phyloP scores from a whole-genome alignment of 2,888 invertebrate species.

The Zaprionus obscuricornis region DNA sequence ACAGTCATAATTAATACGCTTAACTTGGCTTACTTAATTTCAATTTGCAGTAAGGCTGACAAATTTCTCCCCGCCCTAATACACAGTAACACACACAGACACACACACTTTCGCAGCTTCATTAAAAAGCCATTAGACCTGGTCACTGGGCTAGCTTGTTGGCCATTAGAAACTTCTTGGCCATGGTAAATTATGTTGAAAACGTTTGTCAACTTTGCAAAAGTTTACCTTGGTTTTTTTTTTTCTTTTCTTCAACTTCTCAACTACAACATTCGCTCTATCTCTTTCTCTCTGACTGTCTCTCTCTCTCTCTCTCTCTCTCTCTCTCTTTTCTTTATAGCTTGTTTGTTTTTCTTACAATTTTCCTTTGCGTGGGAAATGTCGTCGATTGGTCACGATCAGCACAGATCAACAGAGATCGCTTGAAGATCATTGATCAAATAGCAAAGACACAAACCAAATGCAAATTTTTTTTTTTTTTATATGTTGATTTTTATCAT shows the following conservation, averaged over 20 bases:
- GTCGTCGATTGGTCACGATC: conserved; percentile 73
- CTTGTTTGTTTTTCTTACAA: not conserved
- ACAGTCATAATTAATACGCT: conserved; percentile 75
- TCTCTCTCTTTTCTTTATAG: conserved; percentile 16
- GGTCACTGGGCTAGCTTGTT: conserved; percentile 6
- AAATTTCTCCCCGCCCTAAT: conserved; percentile 54
- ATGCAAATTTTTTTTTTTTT: too few relatives aligned
- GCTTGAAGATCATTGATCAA: conserved; percentile 9
- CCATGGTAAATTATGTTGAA: too few relatives aligned
- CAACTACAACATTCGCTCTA: too few relatives aligned
- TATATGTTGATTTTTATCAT: conserved; percentile 66
- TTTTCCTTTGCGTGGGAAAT: conserved; percentile 70
- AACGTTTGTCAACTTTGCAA: too few relatives aligned
- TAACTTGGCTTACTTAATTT: conserved; percentile 71
- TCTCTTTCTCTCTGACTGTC: conserved; percentile 3
- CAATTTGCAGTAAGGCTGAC: conserved; percentile 59
- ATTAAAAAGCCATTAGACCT: conserved; percentile 76
- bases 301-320: conserved; percentile 7
- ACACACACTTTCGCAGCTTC: too few relatives aligned
- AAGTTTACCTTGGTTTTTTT: too few relatives aligned
- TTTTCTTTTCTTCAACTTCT: not conserved
- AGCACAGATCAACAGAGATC: conserved; percentile 22
- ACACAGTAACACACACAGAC: too few relatives aligned
- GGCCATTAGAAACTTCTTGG: conserved; percentile 33
- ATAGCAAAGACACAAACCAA: conserved; percentile 47